Percentiles rank a stretch among this genome's conserved stretches.
Conservation (phyloP, 1,140 invertebrate genomes). For the Cotesia chilonis region DNA sequence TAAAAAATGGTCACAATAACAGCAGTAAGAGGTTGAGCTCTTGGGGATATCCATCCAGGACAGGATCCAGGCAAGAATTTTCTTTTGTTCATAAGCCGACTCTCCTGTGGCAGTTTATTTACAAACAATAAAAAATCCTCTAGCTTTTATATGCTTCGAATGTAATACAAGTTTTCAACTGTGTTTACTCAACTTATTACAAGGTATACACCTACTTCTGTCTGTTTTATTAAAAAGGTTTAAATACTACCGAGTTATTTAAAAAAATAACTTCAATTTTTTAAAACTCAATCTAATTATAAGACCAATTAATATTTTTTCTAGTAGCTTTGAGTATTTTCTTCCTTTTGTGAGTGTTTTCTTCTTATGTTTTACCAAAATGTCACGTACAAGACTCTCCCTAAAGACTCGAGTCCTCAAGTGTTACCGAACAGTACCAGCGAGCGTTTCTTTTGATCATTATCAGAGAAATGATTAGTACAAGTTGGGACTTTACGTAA, state of each 20-base stretch:
- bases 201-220: no score
- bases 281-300: no score
- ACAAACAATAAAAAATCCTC: no score
- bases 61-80: slow-evolving; percentile 33
- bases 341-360: no score
- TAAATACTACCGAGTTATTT: no score
- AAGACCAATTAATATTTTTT: no score
- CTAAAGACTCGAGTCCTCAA: not conserved
- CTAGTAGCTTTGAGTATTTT: no score
- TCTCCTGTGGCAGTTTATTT: not conserved
- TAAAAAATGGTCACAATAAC: slow-evolving; percentile 40
- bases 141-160: no score
- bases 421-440: not conserved
- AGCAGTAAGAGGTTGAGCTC: slow-evolving; percentile 39
- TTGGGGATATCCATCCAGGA: slow-evolving; percentile 13
- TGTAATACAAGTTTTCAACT: not conserved
- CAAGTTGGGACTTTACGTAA: not conserved
- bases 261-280: no score
- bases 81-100: slow-evolving; percentile 38
- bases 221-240: no score
- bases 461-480: not conserved
- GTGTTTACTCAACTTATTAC: slow-evolving; percentile 54
- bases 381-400: no score
- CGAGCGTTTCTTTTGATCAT: not conserved
- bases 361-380: no score